Evolutionary conservation across 2,888 invertebrate genomes (phyloP), one percentile per base, ranked within the genome.

Genomic region (Meliscaeva auricollis): DNA sequence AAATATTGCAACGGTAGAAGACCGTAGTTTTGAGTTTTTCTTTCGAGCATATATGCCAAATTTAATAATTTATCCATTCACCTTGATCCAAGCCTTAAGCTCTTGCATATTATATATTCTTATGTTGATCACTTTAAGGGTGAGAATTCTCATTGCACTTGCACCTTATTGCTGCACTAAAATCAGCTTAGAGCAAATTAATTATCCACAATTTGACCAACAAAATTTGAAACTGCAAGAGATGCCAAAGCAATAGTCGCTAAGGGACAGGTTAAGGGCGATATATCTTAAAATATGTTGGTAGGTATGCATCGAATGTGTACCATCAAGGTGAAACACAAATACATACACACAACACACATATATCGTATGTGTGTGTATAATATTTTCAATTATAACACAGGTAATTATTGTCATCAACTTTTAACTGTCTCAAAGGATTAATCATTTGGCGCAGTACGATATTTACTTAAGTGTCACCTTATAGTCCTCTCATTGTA

Each of bases 391-490:
- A 85, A 81, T 85, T 81, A 72, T 60, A 48, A 38, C 48, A 44
- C 4, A 44, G 56, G 73, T 73, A 85, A 81, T 85, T 85, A 85
- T 77, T 74, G 77, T 83, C 87, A 87, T 87, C 87, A 87, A 75
- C 80, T 78, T 75, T 80, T 80, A 80, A 83, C 70, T 80, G 74
- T 74, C 87, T 83, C 78, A 11, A 62, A 82, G 74, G 87, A 80
- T 87, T 87, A 87, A 87, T 83, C 87, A 87, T 72, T 77, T 75
- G 83, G 60, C 82, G 87, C 77, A 77, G 56, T 83, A 78, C 70
- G 75, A 73, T 73, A 80, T 76, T 87, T 87, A 87, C 68, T 80
- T 69, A 62, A 73, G 60, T 73, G 38, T 64, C 72, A 76, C 72
- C 62, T 52, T 30, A 20, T 8, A n/a, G 11, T 35, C 41, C 22